Evolutionary conservation across 2,888 invertebrate genomes (phyloP).

Genomic region (Chirona hameri): DNA sequence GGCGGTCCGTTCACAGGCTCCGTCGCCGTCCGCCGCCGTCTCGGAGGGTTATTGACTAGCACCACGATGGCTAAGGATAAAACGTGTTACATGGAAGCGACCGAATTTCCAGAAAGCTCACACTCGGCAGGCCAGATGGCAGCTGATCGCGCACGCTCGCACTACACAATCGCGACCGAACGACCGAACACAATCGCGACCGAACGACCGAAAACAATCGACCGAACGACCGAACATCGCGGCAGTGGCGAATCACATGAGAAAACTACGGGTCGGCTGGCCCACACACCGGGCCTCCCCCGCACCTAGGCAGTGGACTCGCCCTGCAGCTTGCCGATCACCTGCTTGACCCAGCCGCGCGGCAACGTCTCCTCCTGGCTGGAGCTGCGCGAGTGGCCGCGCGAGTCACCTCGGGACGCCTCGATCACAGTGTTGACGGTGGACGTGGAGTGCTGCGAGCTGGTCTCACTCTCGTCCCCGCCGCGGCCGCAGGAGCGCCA

Average conservation of each 20-base stretch:
- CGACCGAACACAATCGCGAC: too few relatives aligned
- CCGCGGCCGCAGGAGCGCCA: conserved; percentile 40
- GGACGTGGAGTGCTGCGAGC: conserved; percentile 49
- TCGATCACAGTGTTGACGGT: conserved; percentile 47
- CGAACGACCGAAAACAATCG: too few relatives aligned
- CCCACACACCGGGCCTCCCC: too few relatives aligned
- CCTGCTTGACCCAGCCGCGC: conserved; percentile 68
- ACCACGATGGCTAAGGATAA: conserved; percentile 4
- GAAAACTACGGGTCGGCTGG: background rate
- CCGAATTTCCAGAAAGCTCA: background rate
- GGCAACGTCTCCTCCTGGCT: conserved; percentile 41
- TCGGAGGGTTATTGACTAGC: conserved; percentile 10
- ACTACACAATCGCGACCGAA: background rate
- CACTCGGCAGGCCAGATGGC: background rate
- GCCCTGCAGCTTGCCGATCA: conserved; percentile 65
- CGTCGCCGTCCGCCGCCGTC: too few relatives aligned
- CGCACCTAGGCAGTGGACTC: conserved; percentile 31
- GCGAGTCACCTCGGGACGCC: conserved; percentile 40
- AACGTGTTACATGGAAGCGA: background rate
- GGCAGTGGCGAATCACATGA: conserved; percentile 8
- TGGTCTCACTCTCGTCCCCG: conserved; percentile 47
- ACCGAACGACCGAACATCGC: too few relatives aligned
- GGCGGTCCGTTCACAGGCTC: too few relatives aligned
- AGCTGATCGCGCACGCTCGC: background rate
- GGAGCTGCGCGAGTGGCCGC: conserved; percentile 27